Percentiles rank a stretch among this genome's conserved stretches.
phyloP scores from a whole-genome alignment of 2,888 invertebrate genomes.

The Dendrolimus pini region DNA sequence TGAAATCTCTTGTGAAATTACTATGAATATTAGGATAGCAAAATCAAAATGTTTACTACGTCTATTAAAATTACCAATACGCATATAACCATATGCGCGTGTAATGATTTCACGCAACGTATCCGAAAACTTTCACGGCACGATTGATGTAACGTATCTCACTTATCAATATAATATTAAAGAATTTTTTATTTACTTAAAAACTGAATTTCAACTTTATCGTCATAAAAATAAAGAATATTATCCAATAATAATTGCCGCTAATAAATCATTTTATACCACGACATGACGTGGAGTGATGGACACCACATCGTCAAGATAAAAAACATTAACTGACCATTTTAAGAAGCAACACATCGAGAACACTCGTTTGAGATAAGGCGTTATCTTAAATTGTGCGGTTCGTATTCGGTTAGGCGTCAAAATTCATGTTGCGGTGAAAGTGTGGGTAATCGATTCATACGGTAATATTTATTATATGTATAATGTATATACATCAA shows the following conservation, averaged over 20 bases:
- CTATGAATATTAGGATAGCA: no score
- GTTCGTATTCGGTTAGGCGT: conserved; percentile 36
- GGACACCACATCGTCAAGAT: conserved; percentile 32
- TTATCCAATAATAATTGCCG: conserved; percentile 27
- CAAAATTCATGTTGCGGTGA: conserved; percentile 34
- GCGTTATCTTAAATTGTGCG: conserved; percentile 54
- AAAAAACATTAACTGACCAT: conserved; percentile 35
- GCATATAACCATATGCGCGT: neutral
- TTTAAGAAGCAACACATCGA: conserved; percentile 49
- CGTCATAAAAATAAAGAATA: conserved; percentile 22
- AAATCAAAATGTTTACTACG: no score
- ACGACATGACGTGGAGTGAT: conserved; percentile 50
- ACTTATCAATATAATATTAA: conserved; percentile 42
- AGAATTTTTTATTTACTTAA: conserved; percentile 21
- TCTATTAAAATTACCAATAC: no score
- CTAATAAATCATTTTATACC: conserved; percentile 55
- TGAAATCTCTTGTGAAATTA: no score
- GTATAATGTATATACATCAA: conserved; percentile 24
- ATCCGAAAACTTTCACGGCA: conserved; percentile 39
- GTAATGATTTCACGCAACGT: conserved; percentile 22
- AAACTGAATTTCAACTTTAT: conserved; percentile 29
- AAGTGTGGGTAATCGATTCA: conserved; percentile 51
- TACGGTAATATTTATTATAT: conserved; percentile 25
- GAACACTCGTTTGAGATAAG: conserved; percentile 43
- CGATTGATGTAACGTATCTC: conserved; percentile 38